phyloP scores from a whole-genome alignment of 2,797 vertebrate species.

The Dromococcyx pavoninus region DNA sequence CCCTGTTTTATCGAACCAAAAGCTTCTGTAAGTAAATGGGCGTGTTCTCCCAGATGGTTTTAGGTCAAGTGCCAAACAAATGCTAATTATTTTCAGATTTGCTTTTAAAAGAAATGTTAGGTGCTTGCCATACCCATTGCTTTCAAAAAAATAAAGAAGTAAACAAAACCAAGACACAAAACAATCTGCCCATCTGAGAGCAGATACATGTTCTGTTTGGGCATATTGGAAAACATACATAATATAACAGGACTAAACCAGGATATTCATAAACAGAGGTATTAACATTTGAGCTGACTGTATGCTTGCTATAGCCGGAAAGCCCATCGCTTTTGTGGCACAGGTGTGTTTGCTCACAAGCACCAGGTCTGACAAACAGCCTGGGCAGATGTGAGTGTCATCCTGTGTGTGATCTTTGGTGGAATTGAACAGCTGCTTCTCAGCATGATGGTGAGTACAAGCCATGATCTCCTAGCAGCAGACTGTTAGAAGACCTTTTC shows the following conservation, averaged over 20 bases:
- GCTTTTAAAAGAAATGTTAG: background rate
- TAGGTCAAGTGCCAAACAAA: background rate
- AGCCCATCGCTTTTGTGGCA: background rate
- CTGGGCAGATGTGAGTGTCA: accelerated
- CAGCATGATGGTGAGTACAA: background rate
- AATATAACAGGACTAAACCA: background rate
- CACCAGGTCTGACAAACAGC: background rate
- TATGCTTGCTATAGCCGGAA: background rate
- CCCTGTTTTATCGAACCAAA: conserved; percentile 7
- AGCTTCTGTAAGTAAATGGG: background rate
- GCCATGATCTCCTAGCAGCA: background rate
- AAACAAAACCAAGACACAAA: background rate
- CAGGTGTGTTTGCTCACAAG: background rate
- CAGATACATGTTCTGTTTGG: background rate
- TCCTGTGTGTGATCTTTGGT: accelerated
- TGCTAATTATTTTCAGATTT: background rate
- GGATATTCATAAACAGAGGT: background rate
- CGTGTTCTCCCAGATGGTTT: background rate
- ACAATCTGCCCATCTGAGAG: background rate
- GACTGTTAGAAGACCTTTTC: background rate
- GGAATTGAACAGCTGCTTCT: accelerated
- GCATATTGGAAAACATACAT: background rate
- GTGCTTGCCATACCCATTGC: background rate
- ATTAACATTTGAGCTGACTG: background rate
- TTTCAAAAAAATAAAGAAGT: background rate